These are phyloP conservation scores for Schlechtendalia chinensis DNA, from an alignment of 1,140 invertebrate genomes.

Conservation along the genomic window DNA sequence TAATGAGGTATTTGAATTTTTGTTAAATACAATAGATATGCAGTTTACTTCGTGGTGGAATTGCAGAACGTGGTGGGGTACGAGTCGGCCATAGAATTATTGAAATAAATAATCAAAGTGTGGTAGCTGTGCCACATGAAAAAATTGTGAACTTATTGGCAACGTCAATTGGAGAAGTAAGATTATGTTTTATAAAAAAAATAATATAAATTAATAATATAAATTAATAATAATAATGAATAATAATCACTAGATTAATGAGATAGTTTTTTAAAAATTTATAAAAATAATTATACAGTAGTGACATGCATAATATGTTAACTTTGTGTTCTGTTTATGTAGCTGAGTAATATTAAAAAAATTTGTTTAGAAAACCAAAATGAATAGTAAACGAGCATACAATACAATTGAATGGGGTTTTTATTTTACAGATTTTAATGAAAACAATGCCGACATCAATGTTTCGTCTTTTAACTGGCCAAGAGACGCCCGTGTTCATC, in stretches of 20 bases:
- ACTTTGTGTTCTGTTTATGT: too few species aligned
- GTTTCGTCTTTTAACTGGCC: constrained; percentile 96
- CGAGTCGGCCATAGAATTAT: constrained; percentile 98
- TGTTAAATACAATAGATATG: constrained; percentile 73
- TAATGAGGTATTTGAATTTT: constrained; percentile 47
- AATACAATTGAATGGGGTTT: neutral
- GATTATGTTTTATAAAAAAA: too few species aligned
- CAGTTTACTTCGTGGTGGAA: constrained; percentile 93
- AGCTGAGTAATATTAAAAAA: too few species aligned
- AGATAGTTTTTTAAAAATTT: too few species aligned
- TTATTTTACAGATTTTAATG: constrained; percentile 88
- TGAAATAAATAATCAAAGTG: constrained; percentile 98
- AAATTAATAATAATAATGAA: too few species aligned
- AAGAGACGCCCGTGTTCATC: constrained; percentile 98
- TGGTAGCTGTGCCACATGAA: constrained; percentile 98
- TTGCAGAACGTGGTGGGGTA: constrained; percentile 96
- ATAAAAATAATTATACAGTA: too few species aligned
- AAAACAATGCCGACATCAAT: constrained; percentile 99
- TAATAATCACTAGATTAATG: too few species aligned
- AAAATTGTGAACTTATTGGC: constrained; percentile 98
- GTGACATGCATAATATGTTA: too few species aligned
- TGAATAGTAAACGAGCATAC: too few species aligned
- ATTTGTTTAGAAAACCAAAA: too few species aligned
- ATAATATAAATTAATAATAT: too few species aligned
- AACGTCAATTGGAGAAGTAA: constrained; percentile 97